Percentiles rank a stretch among this genome's conserved stretches.
Evolutionary conservation across 1,140 invertebrate species (phyloP).

Genomic region (Megalopta genalis): DNA sequence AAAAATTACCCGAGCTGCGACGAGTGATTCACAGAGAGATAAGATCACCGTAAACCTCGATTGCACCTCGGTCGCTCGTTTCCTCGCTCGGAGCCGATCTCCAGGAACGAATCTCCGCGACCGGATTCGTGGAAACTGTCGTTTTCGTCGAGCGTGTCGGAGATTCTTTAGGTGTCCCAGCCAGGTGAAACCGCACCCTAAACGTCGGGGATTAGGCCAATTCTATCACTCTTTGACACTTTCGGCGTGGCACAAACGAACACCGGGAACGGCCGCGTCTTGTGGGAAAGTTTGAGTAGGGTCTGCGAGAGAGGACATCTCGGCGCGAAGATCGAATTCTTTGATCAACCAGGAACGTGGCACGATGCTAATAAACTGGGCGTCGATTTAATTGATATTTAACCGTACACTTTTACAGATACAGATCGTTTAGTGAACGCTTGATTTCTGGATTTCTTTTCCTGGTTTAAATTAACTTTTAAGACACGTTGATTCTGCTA

Average conservation of each 20-base stretch:
- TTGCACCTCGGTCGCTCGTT: too few species aligned
- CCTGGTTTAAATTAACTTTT: too few species aligned
- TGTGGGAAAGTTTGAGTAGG: slow-evolving; percentile 21
- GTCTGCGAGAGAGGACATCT: not conserved
- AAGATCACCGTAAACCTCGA: too few species aligned
- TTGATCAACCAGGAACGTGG: not conserved
- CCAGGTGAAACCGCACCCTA: slow-evolving; percentile 71
- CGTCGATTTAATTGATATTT: not conserved
- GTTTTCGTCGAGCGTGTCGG: slow-evolving; percentile 18
- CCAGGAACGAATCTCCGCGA: not conserved
- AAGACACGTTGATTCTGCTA: too few species aligned
- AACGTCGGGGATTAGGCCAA: slow-evolving; percentile 7
- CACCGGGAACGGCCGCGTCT: not conserved
- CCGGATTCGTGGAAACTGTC: not conserved
- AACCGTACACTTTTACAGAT: too few species aligned
- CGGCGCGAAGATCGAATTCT: slow-evolving; percentile 14
- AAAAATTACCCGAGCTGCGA: too few species aligned
- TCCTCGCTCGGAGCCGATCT: too few species aligned
- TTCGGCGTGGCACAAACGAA: slow-evolving; percentile 2
- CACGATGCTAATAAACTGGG: not conserved
- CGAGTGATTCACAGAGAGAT: too few species aligned
- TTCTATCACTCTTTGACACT: slow-evolving; percentile 7
- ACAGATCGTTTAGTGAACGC: too few species aligned
- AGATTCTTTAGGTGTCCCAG: slow-evolving; percentile 68
- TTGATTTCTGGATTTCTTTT: too few species aligned